phyloP scores from a whole-genome alignment of 2,888 invertebrate genomes.

The Thymelicus acteon region DNA sequence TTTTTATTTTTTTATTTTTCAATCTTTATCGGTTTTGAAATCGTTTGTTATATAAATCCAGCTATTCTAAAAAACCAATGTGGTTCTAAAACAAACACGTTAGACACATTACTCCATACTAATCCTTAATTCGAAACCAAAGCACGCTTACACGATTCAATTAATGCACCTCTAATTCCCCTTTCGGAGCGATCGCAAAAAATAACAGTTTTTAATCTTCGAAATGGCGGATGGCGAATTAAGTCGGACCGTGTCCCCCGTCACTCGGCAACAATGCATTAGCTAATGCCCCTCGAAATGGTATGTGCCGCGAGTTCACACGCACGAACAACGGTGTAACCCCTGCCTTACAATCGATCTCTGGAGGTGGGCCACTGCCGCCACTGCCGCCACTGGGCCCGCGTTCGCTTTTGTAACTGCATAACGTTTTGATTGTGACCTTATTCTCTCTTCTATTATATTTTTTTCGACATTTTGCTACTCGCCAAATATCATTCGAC shows the following conservation, averaged over 20 bases:
- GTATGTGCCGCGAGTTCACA: conserved; percentile 59
- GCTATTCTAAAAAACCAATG: background rate
- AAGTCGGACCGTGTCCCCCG: conserved; percentile 42
- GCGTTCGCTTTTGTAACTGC: background rate
- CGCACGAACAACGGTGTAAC: conserved; percentile 60
- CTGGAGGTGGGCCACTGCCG: background rate
- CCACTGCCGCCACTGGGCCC: background rate
- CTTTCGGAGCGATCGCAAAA: conserved; percentile 29
- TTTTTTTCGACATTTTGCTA: no score
- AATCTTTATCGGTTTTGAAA: no score
- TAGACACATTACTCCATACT: conserved; percentile 18
- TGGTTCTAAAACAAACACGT: conserved; percentile 13
- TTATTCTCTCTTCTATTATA: background rate
- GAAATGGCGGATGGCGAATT: conserved; percentile 42
- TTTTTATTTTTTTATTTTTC: no score
- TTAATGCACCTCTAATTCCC: conserved; percentile 38
- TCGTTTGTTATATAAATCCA: background rate
- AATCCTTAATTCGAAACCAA: conserved; percentile 38
- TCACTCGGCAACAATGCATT: conserved; percentile 58
- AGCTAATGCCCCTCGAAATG: conserved; percentile 57
- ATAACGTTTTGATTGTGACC: background rate
- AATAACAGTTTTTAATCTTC: conserved; percentile 44
- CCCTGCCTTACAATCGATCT: conserved; percentile 51
- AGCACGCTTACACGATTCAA: conserved; percentile 38
- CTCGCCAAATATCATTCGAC: no score